Percentiles rank a stretch among this genome's conserved stretches.
phyloP scores from a whole-genome alignment of 1,140 invertebrate species.

The Zaprionus capensis region DNA sequence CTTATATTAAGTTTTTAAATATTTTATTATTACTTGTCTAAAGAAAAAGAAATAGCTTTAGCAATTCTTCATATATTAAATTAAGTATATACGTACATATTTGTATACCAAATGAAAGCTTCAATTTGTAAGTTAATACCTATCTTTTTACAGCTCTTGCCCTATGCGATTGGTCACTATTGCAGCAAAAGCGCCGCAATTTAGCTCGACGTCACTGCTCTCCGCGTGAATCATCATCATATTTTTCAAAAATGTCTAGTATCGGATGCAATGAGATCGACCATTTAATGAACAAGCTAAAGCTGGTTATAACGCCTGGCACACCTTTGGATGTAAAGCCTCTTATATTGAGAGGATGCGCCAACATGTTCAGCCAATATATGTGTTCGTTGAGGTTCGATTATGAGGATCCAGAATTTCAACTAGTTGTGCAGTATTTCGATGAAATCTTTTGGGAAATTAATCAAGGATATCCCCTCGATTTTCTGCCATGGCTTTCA shows the following conservation, averaged over 20 bases:
- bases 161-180: constrained; percentile 86
- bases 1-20: background rate
- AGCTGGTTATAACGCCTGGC: constrained; percentile 81
- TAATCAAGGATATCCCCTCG: constrained; percentile 94
- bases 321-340: constrained; percentile 86
- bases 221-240: constrained; percentile 89
- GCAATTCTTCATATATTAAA: background rate
- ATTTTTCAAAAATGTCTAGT: constrained; percentile 88
- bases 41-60: too few relatives aligned
- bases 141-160: constrained; percentile 53
- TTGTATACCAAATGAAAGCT: background rate
- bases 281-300: constrained; percentile 86
- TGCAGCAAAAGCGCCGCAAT: constrained; percentile 91
- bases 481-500: constrained; percentile 93
- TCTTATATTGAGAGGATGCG: constrained; percentile 88
- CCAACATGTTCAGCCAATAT: constrained; percentile 93
- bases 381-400: constrained; percentile 92
- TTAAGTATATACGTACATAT: background rate
- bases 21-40: background rate
- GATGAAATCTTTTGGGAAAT: constrained; percentile 96
- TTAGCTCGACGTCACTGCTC: constrained; percentile 91
- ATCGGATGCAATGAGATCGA: constrained; percentile 87
- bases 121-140: background rate
- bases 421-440: constrained; percentile 89
- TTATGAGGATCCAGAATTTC: constrained; percentile 88